phyloP scores from a whole-genome alignment of 2,113 vertebrate genomes.

The Ursus arctos region DNA sequence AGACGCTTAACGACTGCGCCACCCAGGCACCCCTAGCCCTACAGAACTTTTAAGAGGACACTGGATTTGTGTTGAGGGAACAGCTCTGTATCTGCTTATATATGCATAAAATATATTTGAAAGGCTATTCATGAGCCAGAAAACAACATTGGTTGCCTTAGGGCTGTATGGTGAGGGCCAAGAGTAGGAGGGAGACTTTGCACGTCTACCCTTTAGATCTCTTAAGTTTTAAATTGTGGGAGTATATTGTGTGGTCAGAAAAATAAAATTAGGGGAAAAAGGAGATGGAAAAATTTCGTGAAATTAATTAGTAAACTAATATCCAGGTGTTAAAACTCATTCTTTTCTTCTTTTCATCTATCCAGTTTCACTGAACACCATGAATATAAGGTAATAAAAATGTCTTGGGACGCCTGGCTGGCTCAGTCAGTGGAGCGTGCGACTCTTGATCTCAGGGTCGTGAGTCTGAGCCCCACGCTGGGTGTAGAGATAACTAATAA shows the following conservation, averaged over 20 bases:
- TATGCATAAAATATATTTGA: background rate
- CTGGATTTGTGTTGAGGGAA: background rate
- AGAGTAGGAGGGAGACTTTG: background rate
- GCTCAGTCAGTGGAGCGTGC: background rate
- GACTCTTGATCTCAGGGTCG: background rate
- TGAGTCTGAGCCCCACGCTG: background rate
- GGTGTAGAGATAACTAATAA: background rate
- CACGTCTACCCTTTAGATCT: background rate
- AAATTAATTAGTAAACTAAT: conserved; percentile 54
- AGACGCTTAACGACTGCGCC: too few relatives aligned
- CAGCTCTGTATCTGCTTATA: background rate
- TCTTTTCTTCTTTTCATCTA: conserved; percentile 15
- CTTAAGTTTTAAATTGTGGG: background rate
- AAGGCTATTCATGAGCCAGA: background rate
- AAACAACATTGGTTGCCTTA: background rate
- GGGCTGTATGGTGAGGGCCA: background rate
- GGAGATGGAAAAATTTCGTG: background rate
- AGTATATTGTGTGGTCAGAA: background rate
- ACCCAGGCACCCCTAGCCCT: background rate
- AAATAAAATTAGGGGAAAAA: conserved; percentile 47
- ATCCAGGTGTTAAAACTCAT: background rate
- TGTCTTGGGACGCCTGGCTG: background rate
- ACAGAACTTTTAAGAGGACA: conserved; percentile 37
- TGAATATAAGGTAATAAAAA: background rate
- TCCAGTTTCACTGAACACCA: background rate